Evolutionary conservation across 1,140 invertebrate species (phyloP), one percentile per base, ranked within the genome.

Genomic region (Cotesia typhae): DNA sequence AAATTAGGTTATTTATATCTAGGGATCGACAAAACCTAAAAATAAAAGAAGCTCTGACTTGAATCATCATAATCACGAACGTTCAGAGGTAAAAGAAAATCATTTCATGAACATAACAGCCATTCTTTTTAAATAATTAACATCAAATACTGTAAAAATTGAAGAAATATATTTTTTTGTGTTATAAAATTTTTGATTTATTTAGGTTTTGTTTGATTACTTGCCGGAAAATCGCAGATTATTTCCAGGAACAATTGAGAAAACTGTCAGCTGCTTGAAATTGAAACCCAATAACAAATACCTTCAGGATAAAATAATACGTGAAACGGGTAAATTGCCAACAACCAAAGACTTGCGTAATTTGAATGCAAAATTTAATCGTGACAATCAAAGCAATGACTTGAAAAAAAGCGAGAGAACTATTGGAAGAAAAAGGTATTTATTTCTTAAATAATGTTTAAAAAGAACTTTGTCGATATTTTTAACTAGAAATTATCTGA

Each of bases 261-360:
- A 12, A 35, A 20, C 9, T 12, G 60, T 4, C 9, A 4, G 28
- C 4, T 4, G 4, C 0, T 63, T 63, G 9, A 63, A 28, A 28
- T 9, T 63, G 4, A 10, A 41, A 38, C 47, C 36, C 0, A 65
- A 65, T 38, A 65, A 65, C 6, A 65, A 65, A 65, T 38, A 37
- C 4, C 36, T 65, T n/a, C 63, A 65, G 38, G 63, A 14, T 7
- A 65, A 65, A 38, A 65, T 65, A n/a, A 10, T 41, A 6, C 4
- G 47, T 14, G 63, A 65, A 36, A 41, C 37, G 5, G 63, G 17
- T 3, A 65, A n/a, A 38, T 65, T 36, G 6, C 28, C 63, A 65
- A 65, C 63, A n/a, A 14, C 38, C n/a, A 65, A 65, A 65, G 63
- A 65, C 38, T 20, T 65, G 9, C n/a, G n/a, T 3, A 65, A 65